Conservation (phyloP, 1,140 invertebrate species). For the Saxidomus purpurata region DNA sequence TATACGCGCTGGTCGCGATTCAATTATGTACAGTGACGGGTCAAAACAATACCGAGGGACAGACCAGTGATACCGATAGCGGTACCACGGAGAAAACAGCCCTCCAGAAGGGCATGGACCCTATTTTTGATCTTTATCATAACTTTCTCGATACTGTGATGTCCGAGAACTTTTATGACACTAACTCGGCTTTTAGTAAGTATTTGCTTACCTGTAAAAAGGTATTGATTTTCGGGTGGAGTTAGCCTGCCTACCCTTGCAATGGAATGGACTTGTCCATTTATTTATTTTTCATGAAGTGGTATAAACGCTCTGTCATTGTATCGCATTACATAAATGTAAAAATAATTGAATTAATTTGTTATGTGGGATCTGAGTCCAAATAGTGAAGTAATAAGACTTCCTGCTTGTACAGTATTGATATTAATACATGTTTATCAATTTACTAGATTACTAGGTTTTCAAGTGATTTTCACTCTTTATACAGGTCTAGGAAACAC, state of each 20-base stretch:
- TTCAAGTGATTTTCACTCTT: too few relatives aligned
- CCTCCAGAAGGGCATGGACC: constrained; percentile 74
- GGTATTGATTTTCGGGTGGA: constrained; percentile 16
- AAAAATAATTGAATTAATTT: too few relatives aligned
- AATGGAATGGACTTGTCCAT: not conserved
- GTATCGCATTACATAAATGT: too few relatives aligned
- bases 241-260: not conserved
- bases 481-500: too few relatives aligned
- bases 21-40: not conserved
- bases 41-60: constrained; percentile 36
- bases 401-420: too few relatives aligned
- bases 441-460: too few relatives aligned
- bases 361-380: too few relatives aligned
- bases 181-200: constrained; percentile 45
- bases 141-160: constrained; percentile 72
- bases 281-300: too few relatives aligned
- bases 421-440: too few relatives aligned
- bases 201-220: constrained; percentile 21
- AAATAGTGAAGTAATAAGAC: too few relatives aligned
- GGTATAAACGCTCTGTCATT: too few relatives aligned
- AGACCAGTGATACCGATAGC: not conserved
- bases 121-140: constrained; percentile 72
- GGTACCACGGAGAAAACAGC: constrained; percentile 43
- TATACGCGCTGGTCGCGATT: constrained; percentile 22
- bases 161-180: constrained; percentile 63